Conservation (phyloP, 2,113 vertebrate species). For the Nothoprocta perdicaria region DNA sequence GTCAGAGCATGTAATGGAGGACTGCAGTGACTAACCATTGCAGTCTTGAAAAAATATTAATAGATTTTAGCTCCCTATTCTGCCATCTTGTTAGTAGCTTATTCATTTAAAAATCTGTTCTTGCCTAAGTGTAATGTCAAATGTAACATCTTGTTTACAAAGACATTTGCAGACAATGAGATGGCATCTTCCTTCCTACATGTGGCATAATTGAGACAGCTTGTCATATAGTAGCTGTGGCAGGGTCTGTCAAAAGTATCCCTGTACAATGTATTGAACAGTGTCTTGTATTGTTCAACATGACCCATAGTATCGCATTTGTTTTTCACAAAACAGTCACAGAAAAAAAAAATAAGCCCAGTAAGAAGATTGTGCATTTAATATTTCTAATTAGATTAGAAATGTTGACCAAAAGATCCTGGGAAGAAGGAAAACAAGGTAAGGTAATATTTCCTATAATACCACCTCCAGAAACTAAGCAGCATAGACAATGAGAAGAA, state of each 20-base stretch:
- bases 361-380: background rate
- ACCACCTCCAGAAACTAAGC: background rate
- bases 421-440: background rate
- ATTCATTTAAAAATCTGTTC: constrained; percentile 1
- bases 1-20: background rate
- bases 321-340: background rate
- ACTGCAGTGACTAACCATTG: constrained; percentile 7
- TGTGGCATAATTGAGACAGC: accelerated
- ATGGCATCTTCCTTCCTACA: background rate
- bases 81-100: constrained; percentile 19
- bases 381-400: background rate
- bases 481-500: background rate
- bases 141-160: constrained; percentile 24
- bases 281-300: background rate
- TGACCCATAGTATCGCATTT: background rate
- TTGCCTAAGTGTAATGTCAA: background rate
- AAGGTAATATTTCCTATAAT: background rate
- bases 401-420: background rate
- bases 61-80: constrained; percentile 39
- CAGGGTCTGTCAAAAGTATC: background rate
- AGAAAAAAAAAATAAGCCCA: background rate
- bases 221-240: background rate
- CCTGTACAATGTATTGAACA: background rate
- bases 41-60: constrained; percentile 20
- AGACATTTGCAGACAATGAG: background rate